Evolutionary conservation across 2,797 vertebrate genomes (phyloP).

Genomic region (Rhinella marina): DNA sequence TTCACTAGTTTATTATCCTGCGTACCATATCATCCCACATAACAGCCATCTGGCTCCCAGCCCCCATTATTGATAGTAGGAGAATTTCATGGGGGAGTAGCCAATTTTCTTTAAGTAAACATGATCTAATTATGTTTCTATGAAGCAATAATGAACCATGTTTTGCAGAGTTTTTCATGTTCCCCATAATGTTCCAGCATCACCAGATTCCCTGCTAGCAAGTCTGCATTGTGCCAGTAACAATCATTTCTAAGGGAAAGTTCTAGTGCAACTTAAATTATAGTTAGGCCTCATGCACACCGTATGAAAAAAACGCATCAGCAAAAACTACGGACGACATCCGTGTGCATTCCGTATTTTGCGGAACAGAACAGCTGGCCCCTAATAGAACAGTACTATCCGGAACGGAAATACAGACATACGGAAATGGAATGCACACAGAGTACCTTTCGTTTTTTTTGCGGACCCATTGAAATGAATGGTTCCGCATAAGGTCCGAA

Average conservation of each 20-base stretch:
- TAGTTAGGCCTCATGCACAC: too few relatives aligned
- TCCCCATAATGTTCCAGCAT: background rate
- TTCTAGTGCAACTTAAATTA: background rate
- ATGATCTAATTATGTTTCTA: constrained; percentile 23
- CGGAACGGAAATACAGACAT: too few relatives aligned
- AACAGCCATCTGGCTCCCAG: constrained; percentile 35
- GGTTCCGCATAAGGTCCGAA: too few relatives aligned
- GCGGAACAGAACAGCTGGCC: too few relatives aligned
- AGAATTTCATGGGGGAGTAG: constrained; percentile 27
- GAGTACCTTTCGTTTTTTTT: too few relatives aligned
- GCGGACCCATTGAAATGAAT: too few relatives aligned
- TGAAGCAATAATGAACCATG: constrained; percentile 5
- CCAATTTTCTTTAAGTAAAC: constrained; percentile 26
- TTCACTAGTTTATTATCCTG: constrained; percentile 13
- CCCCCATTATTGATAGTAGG: background rate
- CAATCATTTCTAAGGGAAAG: background rate
- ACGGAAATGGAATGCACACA: too few relatives aligned
- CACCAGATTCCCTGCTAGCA: background rate
- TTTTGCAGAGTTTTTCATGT: background rate
- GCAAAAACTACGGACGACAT: too few relatives aligned
- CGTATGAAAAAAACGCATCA: too few relatives aligned
- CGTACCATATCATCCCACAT: background rate
- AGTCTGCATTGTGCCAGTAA: background rate
- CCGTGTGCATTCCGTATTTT: too few relatives aligned
- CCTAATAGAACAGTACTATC: too few relatives aligned